A percentile compares a stretch with the other conserved stretches of the same genome.
Conservation (phyloP, 2,797 vertebrate genomes). For the Phoxinus dragarum region DNA sequence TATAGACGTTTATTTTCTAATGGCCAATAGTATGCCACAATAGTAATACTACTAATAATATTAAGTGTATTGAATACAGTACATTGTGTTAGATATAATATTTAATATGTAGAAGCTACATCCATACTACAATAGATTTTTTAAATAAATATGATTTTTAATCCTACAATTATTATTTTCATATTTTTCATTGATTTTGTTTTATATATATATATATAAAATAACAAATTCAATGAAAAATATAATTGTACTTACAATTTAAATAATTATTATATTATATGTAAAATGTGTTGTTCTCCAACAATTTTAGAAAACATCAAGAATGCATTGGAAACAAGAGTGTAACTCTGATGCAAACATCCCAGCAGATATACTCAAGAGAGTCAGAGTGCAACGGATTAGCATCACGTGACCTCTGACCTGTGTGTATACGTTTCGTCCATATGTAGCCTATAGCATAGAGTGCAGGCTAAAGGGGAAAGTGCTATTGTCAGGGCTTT, state of each 20-base stretch:
- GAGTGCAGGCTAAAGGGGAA: conserved; percentile 59
- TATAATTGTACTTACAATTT: not conserved
- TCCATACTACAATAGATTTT: not conserved
- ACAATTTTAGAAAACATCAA: not conserved
- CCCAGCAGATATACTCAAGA: not conserved
- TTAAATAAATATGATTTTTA: too few relatives aligned
- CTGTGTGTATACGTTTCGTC: conserved; percentile 66
- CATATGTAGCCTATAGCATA: conserved; percentile 62
- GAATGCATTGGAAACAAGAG: not conserved
- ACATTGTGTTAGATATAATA: too few relatives aligned
- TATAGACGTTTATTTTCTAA: not conserved
- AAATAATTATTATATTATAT: not conserved
- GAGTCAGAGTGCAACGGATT: not conserved
- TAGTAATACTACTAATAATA: not conserved
- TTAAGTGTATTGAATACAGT: not conserved
- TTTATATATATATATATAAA: too few relatives aligned
- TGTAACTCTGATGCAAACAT: not conserved
- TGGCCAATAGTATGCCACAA: not conserved
- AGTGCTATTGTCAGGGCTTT: conserved; percentile 80
- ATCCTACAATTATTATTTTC: too few relatives aligned
- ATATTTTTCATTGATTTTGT: too few relatives aligned
- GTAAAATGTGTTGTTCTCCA: not conserved
- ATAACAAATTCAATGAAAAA: not conserved
- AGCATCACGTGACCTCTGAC: conserved; percentile 65
- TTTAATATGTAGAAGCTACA: not conserved